Base-by-base conservation (phyloP, 2,113 vertebrate species). In the Tringa solitaria region DNA sequence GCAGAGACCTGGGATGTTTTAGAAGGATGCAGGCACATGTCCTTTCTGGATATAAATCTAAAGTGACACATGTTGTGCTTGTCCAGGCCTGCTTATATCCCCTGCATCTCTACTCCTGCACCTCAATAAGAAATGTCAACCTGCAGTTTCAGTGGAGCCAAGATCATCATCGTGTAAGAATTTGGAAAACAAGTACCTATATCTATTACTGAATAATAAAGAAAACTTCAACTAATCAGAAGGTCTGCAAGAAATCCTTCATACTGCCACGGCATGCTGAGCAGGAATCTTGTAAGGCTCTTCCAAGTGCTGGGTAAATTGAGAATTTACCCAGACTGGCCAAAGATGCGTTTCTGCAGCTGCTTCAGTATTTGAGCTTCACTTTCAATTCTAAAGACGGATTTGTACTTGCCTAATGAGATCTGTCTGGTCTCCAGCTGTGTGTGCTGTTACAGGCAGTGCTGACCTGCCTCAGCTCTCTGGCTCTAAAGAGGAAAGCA, bases 351-450 rank as follows among this genome's bases (percentile, higher is more conserved):
- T 79, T 93, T 90, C 41, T 72, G 59, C 76, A 68, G 72, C 73
- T 5, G 10, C 75, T 53, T 76, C 20, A 53, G 45, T 45, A 24
- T 81, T 84, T 57, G 61, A 91, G 77, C 60, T 93, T 90, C 27
- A 33, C 72, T 88, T 72, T 41, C 7, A 4, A 17, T 61, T 84
- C 79, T 39, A 27, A 84, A 84, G 64, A 65, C 2, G 0, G 53
- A 72, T 94, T 90, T 90, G 60, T 64, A 56, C 41, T 14, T 50
- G 80, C 48, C 73, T 95, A 61, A 89, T 90, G 83, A 92, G 95
- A 61, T 82, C 73, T 84, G 82, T 54, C 82, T 87, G 70, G 60
- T 70, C 45, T 92, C 60, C 88, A 95, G 93, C 92, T 94, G 88
- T 0, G 21, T 82, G 59, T 70, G 63, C 82, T 2, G 6, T 56